Conservation (phyloP, 2,888 invertebrate genomes). For the Candidula unifasciata region DNA sequence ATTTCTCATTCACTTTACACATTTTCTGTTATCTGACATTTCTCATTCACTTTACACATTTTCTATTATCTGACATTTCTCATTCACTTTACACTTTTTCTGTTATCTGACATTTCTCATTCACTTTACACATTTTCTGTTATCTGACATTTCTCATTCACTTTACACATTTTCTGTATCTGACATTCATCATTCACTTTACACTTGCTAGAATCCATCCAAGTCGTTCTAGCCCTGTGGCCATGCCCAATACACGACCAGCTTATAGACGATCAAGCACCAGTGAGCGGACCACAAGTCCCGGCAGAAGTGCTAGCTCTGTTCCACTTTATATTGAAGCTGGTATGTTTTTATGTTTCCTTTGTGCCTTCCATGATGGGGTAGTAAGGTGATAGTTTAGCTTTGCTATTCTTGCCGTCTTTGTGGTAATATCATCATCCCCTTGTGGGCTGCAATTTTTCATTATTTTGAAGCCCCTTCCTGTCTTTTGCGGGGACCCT, state of each 20-base stretch:
- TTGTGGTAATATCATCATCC: no score
- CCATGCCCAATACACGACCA: conserved; percentile 84
- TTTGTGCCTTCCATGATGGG: no score
- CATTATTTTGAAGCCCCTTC: no score
- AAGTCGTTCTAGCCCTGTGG: conserved; percentile 95
- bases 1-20: neutral
- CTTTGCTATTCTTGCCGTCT: no score
- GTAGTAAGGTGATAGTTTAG: no score
- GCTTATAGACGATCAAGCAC: conserved; percentile 69
- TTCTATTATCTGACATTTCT: no score
- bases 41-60: no score
- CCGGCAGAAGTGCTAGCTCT: conserved; percentile 59
- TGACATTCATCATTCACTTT: neutral
- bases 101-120: no score
- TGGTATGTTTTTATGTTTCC: conserved; percentile 58
- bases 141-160: no score
- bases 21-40: no score
- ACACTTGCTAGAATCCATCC: conserved; percentile 65
- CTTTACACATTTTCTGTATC: neutral
- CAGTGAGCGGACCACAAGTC: conserved; percentile 66
- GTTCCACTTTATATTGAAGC: conserved; percentile 70
- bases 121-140: neutral
- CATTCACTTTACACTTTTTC: neutral
- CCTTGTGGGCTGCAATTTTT: no score
- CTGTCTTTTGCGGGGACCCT: no score